Base-by-base conservation (phyloP, 2,797 vertebrate genomes). In the Furcifer pardalis region DNA sequence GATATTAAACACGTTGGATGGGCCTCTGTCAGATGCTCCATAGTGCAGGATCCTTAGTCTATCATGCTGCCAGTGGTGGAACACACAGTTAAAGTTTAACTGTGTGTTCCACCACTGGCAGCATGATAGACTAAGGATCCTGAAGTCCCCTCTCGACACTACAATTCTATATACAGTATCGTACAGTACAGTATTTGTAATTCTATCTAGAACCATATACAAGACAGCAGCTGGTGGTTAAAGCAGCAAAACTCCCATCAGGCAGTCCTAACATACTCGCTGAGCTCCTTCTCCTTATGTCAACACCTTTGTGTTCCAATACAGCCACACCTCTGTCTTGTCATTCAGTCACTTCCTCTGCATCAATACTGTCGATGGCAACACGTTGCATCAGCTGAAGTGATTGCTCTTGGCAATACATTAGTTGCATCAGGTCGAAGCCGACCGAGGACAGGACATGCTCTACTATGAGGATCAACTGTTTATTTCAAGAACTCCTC, bases 211-310 rank as follows among this genome's bases (percentile, higher is more conserved):
- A 56, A 56, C 52, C 4, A 56, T 56, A 19, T 56, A 12, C 52
- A 56, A 17, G 13, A 56, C 52, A 56, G 21, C 13, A 56, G 17
- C 52, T 19, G 35, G 19, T 42, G 13, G 19, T 52, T 77, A 75
- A 79, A 68, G 46, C 30, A 46, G 17, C 1, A 44, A 25, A 83
- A 91, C 93, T 94, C 91, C 91, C 93, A 6, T 59, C 49, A 81
- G 10, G 84, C 90, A 89, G 71, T 82, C 79, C 82, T 42, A 46
- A 37, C 15, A 78, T 5, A 84, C 27, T 59, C 23, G 25, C 7
- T 37, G 63, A 69, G 42, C 23, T 81, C 46, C 63, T 49, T 40
- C 73, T 32, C 4, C 5, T 7, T 42, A 19, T 63, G 21, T 62
- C 7, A 42, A 37, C 3, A 5, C 46, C 21, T 78, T 73, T 77